Conservation (phyloP, 1,140 invertebrate species). For the Chrysoperla carnea region DNA sequence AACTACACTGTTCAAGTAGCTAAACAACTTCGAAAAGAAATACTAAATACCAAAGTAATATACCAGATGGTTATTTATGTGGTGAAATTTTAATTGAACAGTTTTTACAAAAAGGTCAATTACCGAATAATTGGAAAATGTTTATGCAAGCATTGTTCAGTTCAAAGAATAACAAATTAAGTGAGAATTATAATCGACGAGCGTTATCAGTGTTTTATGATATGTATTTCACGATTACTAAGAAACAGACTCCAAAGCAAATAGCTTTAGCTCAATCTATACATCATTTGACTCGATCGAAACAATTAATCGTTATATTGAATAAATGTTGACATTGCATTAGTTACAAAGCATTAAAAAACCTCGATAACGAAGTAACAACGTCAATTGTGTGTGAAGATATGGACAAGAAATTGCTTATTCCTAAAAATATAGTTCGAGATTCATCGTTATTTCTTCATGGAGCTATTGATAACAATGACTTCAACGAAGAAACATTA, state of each 20-base stretch:
- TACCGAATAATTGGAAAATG: not conserved
- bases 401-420: not conserved
- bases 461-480: slow-evolving; percentile 7
- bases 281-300: slow-evolving; percentile 4
- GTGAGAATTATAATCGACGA: too few relatives aligned
- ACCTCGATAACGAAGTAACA: slow-evolving; percentile 1
- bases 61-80: slow-evolving; percentile 5
- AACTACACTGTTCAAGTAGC: slow-evolving; percentile 2
- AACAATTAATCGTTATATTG: not conserved
- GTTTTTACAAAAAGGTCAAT: slow-evolving; percentile 1
- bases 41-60: slow-evolving; percentile 5
- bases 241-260: slow-evolving; percentile 6
- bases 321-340: slow-evolving; percentile 6
- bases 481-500: slow-evolving; percentile 8
- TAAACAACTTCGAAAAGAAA: slow-evolving; percentile 3
- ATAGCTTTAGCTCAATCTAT: slow-evolving; percentile 6
- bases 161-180: slow-evolving; percentile 4
- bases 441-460: slow-evolving; percentile 5
- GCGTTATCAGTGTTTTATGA: slow-evolving; percentile 7
- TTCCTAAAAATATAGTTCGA: slow-evolving; percentile 1
- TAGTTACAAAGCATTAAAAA: slow-evolving; percentile 5
- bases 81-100: slow-evolving; percentile 4
- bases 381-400: slow-evolving; percentile 4
- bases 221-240: slow-evolving; percentile 6
- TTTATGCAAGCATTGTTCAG: slow-evolving; percentile 4